Percentiles rank a stretch among this genome's conserved stretches.
These are phyloP conservation scores for Scaptomyza reducta DNA, from an alignment of 2,888 invertebrate genomes.

Conservation along the genomic window DNA sequence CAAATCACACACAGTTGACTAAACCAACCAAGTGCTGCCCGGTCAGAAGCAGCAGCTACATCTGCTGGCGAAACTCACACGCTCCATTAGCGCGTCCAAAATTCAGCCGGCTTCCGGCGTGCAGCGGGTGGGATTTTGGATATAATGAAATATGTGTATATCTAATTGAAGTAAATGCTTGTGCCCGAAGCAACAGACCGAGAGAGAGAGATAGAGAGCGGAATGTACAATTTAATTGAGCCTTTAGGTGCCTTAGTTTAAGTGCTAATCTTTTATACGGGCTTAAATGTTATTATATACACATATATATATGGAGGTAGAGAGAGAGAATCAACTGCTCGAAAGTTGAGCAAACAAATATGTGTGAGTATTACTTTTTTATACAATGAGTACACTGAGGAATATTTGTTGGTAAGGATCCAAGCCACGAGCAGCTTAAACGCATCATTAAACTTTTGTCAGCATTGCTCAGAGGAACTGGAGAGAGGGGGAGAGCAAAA, in stretches of 20 bases:
- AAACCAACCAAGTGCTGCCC: conserved; percentile 58
- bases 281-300: conserved; percentile 9
- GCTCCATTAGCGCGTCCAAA: conserved; percentile 76
- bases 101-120: conserved; percentile 10
- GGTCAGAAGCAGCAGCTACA: conserved; percentile 30
- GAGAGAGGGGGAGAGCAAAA: background rate
- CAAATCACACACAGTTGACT: conserved; percentile 65
- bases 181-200: conserved; percentile 11
- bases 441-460: conserved; percentile 81
- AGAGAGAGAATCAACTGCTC: conserved; percentile 13
- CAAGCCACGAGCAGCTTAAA: conserved; percentile 32
- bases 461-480: conserved; percentile 23
- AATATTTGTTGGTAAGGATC: conserved; percentile 2
- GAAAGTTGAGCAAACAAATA: conserved; percentile 27
- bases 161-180: conserved; percentile 61
- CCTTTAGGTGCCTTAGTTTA: conserved; percentile 39
- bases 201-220: conserved; percentile 1
- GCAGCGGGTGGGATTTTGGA: conserved; percentile 24
- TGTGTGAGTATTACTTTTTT: conserved; percentile 3
- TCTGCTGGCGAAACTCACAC: conserved; percentile 65
- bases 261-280: conserved; percentile 23
- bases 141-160: conserved; percentile 71
- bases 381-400: conserved; percentile 2
- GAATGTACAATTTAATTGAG: conserved; percentile 60
- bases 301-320: background rate